Percentiles rank a stretch among this genome's conserved stretches.
Evolutionary conservation across 2,888 invertebrate species (phyloP).

Genomic region (Agonopterix alstromeriana): DNA sequence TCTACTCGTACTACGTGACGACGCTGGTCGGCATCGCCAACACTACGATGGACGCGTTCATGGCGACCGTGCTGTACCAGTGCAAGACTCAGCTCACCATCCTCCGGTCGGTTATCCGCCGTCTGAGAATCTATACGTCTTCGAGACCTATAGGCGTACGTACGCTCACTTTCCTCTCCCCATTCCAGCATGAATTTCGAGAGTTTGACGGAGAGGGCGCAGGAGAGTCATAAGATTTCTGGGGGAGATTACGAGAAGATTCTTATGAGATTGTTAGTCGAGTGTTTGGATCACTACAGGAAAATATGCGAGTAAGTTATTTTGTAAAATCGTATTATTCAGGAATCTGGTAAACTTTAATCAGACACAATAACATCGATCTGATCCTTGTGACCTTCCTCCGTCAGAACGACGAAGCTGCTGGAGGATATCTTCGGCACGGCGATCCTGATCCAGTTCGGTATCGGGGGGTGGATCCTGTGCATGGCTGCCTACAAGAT

Average conservation of each 20-base stretch:
- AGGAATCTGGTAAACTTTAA: no score
- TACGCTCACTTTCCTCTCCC: no score
- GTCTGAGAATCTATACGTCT: no score
- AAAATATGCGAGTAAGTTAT: conserved; percentile 38
- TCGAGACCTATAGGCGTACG: no score
- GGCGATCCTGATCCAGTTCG: conserved; percentile 57
- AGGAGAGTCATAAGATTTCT: conserved; percentile 7
- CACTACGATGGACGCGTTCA: conserved; percentile 66
- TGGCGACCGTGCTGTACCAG: conserved; percentile 54
- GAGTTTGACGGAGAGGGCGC: conserved; percentile 30
- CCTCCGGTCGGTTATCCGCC: conserved; percentile 29
- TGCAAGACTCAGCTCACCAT: conserved; percentile 53
- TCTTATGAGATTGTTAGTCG: conserved; percentile 28
- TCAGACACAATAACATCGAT: no score
- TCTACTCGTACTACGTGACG: conserved; percentile 58
- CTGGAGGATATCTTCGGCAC: conserved; percentile 50
- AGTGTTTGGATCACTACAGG: conserved; percentile 41
- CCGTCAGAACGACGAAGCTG: conserved; percentile 31
- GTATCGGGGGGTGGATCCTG: conserved; percentile 61
- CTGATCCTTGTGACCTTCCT: not conserved
- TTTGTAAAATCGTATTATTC: not conserved
- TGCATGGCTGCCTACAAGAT: conserved; percentile 66
- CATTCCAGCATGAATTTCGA: conserved; percentile 38
- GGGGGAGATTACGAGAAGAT: conserved; percentile 20
- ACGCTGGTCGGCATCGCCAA: conserved; percentile 65